phyloP scores from a whole-genome alignment of 2,888 invertebrate genomes.

The Amiota minor region DNA sequence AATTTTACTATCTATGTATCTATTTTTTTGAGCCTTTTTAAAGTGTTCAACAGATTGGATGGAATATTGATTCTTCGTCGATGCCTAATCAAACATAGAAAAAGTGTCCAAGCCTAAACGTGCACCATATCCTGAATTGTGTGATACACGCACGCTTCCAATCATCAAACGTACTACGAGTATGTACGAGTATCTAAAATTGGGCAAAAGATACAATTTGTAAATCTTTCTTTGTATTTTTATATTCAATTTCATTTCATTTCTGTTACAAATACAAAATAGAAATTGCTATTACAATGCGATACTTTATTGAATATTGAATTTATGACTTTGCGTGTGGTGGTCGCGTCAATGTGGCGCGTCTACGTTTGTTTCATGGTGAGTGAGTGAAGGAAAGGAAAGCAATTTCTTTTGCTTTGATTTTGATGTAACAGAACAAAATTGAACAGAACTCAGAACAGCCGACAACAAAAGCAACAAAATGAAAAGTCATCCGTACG shows the following conservation, averaged over 20 bases:
- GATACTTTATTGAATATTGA: slow-evolving; percentile 63
- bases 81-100: no score
- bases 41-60: no score
- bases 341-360: slow-evolving; percentile 37
- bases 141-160: no score
- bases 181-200: neutral
- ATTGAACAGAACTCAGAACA: no score
- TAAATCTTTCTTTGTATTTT: neutral
- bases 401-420: slow-evolving; percentile 51
- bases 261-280: slow-evolving; percentile 37
- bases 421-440: slow-evolving; percentile 37
- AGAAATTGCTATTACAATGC: slow-evolving; percentile 66
- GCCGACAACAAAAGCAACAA: no score
- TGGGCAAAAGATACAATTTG: slow-evolving; percentile 1
- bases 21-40: no score
- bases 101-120: no score
- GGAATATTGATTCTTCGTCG: no score
- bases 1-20: no score
- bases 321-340: slow-evolving; percentile 49
- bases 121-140: no score
- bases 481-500: slow-evolving; percentile 35
- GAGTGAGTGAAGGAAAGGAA: slow-evolving; percentile 40
- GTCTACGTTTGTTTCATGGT: neutral
- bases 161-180: no score
- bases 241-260: no score